Evolutionary conservation across 2,888 invertebrate genomes (phyloP), one percentile per base, ranked within the genome.

Genomic region (Cyclophora punctaria): DNA sequence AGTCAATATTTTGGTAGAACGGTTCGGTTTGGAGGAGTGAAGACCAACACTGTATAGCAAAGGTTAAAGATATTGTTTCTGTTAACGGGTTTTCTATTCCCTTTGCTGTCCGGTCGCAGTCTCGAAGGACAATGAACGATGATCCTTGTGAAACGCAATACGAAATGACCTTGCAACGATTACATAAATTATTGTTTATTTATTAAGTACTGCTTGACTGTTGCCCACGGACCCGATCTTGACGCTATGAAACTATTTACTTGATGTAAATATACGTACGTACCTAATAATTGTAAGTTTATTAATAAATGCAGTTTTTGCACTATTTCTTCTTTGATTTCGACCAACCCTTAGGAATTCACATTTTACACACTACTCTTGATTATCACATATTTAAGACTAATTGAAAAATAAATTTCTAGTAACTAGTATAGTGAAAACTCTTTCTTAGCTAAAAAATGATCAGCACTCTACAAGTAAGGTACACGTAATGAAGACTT

Each of bases 151-250:
- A 66, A 75, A 73, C 72, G 71, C 69, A 66, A 67, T 62, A 64
- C 52, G 55, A 58, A 57, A 58, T 47, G 74, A 77, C 78, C 71
- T 75, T 69, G 73, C 79, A 62, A 62, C 67, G 65, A 66, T 5
- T 5, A 37, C 37, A 37, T 37, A 64, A 66, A 66, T 59, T 68
- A 66, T 61, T 72, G 71, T 78, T 77, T 78, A 81, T 80, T 82
- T 80, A 80, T 78, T 78, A 75, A 78, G 46, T 59, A 80, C 75
- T 80, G 75, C 82, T 81, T 81, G 87, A 87, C 83, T 84, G 86
- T 87, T 87, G 86, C 84, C 78, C 76, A 73, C 82, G 84, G 86
- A 87, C 78, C 74, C 80, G 85, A 85, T 84, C 80, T 83, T 84
- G 79, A 83, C 81, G 86, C 85, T 80, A 81, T 79, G 81, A 81